These are phyloP conservation scores for Onchidella celtica DNA, from an alignment of 2,888 invertebrate species.

Conservation along the genomic window DNA sequence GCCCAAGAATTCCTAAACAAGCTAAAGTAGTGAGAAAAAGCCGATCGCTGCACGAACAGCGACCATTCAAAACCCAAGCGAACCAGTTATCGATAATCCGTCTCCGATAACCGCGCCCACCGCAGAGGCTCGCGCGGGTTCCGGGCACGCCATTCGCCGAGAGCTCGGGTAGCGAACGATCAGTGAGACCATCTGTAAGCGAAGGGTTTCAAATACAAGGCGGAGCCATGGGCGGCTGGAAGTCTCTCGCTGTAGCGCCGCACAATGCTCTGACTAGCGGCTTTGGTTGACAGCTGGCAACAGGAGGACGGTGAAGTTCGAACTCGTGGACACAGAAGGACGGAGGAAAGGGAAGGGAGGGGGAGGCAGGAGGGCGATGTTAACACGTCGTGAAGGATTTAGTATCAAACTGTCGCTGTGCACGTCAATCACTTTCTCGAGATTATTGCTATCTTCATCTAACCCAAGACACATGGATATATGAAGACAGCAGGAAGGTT, in stretches of 20 bases:
- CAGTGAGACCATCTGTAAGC: background rate
- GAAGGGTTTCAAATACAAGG: background rate
- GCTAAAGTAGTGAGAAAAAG: background rate
- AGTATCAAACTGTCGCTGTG: background rate
- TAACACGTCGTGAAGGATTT: background rate
- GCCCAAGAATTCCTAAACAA: background rate
- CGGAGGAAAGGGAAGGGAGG: background rate
- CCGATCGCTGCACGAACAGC: slow-evolving; percentile 1
- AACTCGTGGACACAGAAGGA: background rate
- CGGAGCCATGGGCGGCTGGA: background rate
- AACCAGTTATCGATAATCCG: slow-evolving; percentile 37
- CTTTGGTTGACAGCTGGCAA: background rate
- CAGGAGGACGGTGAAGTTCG: background rate
- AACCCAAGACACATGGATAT: background rate
- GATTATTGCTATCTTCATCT: background rate
- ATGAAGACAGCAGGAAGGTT: background rate
- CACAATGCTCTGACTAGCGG: background rate
- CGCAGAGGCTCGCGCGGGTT: background rate
- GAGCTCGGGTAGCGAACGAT: background rate
- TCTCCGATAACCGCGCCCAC: slow-evolving; percentile 14
- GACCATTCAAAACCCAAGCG: slow-evolving; percentile 22
- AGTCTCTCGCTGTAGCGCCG: background rate
- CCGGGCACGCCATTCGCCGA: slow-evolving; percentile 10
- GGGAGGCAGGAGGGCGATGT: background rate
- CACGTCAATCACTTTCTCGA: slow-evolving; percentile 18